Evolutionary conservation across 2,113 vertebrate species (phyloP).

Genomic region (Spea bombifrons): DNA sequence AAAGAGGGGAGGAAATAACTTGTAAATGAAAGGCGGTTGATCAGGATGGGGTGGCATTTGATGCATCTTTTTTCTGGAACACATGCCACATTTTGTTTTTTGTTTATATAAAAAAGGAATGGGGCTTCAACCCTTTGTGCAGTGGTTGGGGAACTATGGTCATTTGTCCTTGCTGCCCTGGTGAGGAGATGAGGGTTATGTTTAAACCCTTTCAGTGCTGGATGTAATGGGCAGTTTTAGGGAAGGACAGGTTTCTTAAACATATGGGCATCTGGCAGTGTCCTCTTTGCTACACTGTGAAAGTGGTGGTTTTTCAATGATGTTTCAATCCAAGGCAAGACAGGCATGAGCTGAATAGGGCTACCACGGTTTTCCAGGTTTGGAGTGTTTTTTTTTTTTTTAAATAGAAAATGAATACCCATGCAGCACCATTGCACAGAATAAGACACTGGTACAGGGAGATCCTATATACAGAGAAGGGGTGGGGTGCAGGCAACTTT

Average conservation of each 20-base stretch:
- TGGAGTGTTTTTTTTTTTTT: constrained; percentile 18
- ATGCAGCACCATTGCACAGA: constrained; percentile 49
- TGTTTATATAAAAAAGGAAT: constrained; percentile 4
- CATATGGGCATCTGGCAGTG: constrained; percentile 23
- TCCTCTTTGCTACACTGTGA: constrained; percentile 15
- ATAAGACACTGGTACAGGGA: constrained; percentile 48
- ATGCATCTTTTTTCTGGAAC: constrained; percentile 33
- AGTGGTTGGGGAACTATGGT: background rate
- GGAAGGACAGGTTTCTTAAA: constrained; percentile 10
- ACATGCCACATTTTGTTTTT: constrained; percentile 63
- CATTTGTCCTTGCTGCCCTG: constrained; percentile 9
- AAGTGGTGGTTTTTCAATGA: background rate
- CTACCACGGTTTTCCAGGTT: constrained; percentile 21
- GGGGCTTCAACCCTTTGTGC: constrained; percentile 14
- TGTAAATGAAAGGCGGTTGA: constrained; percentile 51
- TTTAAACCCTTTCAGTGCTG: constrained; percentile 21
- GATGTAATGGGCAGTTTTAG: constrained; percentile 17
- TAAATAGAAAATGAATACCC: constrained; percentile 44
- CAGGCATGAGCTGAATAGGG: constrained; percentile 29
- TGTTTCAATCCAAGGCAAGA: constrained; percentile 18
- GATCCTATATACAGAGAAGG: constrained; percentile 38
- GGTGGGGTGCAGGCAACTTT: constrained; percentile 32
- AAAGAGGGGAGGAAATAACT: constrained; percentile 44
- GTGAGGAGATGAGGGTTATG: background rate
- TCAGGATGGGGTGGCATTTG: constrained; percentile 39